A percentile compares a stretch with the other conserved stretches of the same genome.
Conservation (phyloP, 2,797 vertebrate species). For the Mionectes olivaceus region DNA sequence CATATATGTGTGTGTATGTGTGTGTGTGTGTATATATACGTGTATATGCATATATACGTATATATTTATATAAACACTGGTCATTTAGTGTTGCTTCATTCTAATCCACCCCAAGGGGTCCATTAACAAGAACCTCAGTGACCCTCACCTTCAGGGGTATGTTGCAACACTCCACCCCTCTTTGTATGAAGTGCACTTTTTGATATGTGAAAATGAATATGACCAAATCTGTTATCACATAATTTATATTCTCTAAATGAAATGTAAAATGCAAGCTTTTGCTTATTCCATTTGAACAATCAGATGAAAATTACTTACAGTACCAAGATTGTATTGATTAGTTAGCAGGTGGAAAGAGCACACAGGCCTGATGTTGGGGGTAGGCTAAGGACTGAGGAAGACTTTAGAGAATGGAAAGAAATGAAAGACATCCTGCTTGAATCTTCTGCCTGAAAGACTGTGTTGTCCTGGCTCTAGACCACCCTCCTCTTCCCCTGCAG, state of each 20-base stretch:
- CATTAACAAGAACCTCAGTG: not conserved
- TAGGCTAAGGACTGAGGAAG: no score
- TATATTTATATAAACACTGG: not conserved
- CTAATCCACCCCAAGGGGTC: not conserved
- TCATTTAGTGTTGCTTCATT: not conserved
- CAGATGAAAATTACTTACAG: constrained; percentile 8
- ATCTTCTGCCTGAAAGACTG: no score
- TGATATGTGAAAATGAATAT: not conserved
- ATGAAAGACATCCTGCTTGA: no score
- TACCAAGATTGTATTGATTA: constrained; percentile 27
- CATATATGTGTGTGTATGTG: not conserved
- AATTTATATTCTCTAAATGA: not conserved
- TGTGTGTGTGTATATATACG: not conserved
- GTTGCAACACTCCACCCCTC: not conserved
- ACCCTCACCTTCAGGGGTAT: not conserved
- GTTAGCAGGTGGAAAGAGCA: constrained; percentile 12
- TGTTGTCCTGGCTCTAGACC: no score
- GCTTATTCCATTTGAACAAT: constrained; percentile 45
- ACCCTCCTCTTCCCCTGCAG: no score
- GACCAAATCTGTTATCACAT: not conserved
- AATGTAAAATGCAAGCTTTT: not conserved
- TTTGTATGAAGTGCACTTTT: not conserved
- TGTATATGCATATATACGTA: not conserved
- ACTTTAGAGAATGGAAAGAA: no score
- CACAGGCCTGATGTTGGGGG: no score